Base-by-base conservation (phyloP, 2,888 invertebrate genomes). In the Stramonita haemastoma region DNA sequence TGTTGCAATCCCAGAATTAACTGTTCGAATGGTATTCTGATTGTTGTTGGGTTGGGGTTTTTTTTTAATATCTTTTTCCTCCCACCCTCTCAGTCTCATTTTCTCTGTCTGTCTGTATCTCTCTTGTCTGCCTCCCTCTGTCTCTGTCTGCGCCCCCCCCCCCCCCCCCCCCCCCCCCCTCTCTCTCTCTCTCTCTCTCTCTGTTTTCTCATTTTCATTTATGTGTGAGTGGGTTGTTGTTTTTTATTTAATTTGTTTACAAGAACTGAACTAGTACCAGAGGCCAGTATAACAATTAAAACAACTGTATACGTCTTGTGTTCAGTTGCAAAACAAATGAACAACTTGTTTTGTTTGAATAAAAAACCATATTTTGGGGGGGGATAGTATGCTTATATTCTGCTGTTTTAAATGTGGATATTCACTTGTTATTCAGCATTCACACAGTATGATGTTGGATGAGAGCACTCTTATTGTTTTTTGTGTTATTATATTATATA, bases 361-460 rank as follows among this genome's bases (percentile, higher is more conserved):
- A 46, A 2, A 46, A 46, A n/a, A n/a, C n/a, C n/a, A 46, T 46
- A 46, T 46, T 46, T 46, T n/a, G n/a, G n/a, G n/a, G n/a, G 46
- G 46, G 46, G 46, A 46, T 15, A 79, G 29, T 6, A 29, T 81
- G 36, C 8, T 17, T 77, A 32, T 77, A 15, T 46, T 83, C 8
- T 83, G 26, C 26, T 36, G 22, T 11, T 83, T 83, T 36, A 83
- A 36, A 11, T 11, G 36, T 46, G 36, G 13, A 22, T 19, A 22
- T 83, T 79, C 32, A 79, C 77, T 83, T 83, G 81, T 83, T 83
- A 26, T 83, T 83, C 34, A 79, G 79, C 34, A 32, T 79, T 26
- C n/a, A 73, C 32, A 32, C 2, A 13, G 19, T 2, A 83, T 36
- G 22, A 46, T 83, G 81, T 36, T 83, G 81, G 81, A 83, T 83